A percentile compares a stretch with the other conserved stretches of the same genome.
Evolutionary conservation across 2,888 invertebrate genomes (phyloP).

Genomic region (Macrosoma leucophasiata): DNA sequence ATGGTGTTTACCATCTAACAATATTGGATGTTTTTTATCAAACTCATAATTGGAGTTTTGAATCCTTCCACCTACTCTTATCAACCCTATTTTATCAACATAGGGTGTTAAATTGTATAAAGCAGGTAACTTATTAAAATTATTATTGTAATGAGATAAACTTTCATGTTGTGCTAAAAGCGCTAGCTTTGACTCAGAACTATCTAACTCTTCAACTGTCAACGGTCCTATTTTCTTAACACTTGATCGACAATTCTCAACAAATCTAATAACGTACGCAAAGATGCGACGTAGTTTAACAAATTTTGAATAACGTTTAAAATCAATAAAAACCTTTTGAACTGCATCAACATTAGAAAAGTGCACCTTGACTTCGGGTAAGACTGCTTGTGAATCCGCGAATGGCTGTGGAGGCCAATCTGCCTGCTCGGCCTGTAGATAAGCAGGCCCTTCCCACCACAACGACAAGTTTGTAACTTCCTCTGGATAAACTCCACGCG

Average conservation of each 20-base stretch:
- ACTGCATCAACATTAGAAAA: conserved; percentile 4
- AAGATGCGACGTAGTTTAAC: conserved; percentile 1
- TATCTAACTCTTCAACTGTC: conserved; percentile 1
- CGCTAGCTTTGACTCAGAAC: neutral
- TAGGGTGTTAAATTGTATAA: conserved; percentile 1
- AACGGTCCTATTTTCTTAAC: neutral
- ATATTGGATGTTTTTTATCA: conserved; percentile 1
- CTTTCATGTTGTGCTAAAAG: conserved; percentile 1
- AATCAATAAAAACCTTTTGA: neutral
- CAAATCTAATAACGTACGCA: neutral
- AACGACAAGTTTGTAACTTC: neutral
- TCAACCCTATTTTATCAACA: neutral
- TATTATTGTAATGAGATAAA: conserved; percentile 1
- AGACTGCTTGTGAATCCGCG: neutral
- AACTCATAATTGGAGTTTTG: conserved; percentile 1
- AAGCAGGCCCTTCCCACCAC: conserved; percentile 10
- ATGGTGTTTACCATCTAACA: conserved; percentile 1
- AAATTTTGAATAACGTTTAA: conserved; percentile 2
- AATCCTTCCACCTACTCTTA: conserved; percentile 1
- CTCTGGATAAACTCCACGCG: conserved; percentile 3
- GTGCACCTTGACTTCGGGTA: conserved; percentile 2
- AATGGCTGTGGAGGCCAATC: conserved; percentile 1
- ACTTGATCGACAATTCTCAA: neutral
- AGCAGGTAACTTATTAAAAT: conserved; percentile 2
- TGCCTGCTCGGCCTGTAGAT: neutral